A percentile compares a stretch with the other conserved stretches of the same genome.
These are phyloP conservation scores for Calycopis cecrops DNA, from an alignment of 1,140 invertebrate species.

Conservation along the genomic window DNA sequence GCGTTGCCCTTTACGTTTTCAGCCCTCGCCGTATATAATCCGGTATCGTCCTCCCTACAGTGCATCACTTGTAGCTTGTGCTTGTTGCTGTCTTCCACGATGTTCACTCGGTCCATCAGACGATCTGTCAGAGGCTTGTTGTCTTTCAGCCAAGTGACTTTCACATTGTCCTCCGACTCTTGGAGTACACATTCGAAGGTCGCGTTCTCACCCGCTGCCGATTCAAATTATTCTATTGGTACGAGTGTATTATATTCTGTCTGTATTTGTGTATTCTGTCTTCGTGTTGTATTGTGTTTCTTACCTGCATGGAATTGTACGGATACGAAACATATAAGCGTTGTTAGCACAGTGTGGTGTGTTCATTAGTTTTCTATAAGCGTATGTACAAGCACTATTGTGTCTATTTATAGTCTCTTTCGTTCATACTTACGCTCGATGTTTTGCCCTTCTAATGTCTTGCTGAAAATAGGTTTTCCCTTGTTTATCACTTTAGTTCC, in stretches of 20 bases:
- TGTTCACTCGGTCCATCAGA: slow-evolving; percentile 84
- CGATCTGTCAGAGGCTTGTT: slow-evolving; percentile 88
- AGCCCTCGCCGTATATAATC: slow-evolving; percentile 94
- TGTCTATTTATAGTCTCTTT: slow-evolving; percentile 41
- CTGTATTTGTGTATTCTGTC: not conserved
- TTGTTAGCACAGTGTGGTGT: slow-evolving; percentile 58
- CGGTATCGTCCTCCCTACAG: slow-evolving; percentile 87
- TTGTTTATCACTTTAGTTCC: slow-evolving; percentile 45
- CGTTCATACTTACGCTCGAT: slow-evolving; percentile 83
- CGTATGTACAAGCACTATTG: slow-evolving; percentile 68
- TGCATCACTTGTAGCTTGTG: slow-evolving; percentile 87
- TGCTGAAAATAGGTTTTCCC: slow-evolving; percentile 81
- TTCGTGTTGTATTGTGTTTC: no score
- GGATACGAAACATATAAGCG: slow-evolving; percentile 46
- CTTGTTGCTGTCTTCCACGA: slow-evolving; percentile 72
- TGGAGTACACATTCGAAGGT: slow-evolving; percentile 88
- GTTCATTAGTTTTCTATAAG: slow-evolving; percentile 64
- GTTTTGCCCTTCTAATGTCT: slow-evolving; percentile 83
- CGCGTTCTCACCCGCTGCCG: slow-evolving; percentile 89
- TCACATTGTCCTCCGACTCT: slow-evolving; percentile 59
- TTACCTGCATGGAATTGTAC: slow-evolving; percentile 34
- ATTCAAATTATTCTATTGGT: slow-evolving; percentile 52
- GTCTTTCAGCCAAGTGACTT: slow-evolving; percentile 92
- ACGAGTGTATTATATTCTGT: slow-evolving; percentile 24
- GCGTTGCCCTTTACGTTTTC: slow-evolving; percentile 87